Base-by-base conservation (phyloP, 2,797 vertebrate genomes). In the Coregonus ussuriensis region DNA sequence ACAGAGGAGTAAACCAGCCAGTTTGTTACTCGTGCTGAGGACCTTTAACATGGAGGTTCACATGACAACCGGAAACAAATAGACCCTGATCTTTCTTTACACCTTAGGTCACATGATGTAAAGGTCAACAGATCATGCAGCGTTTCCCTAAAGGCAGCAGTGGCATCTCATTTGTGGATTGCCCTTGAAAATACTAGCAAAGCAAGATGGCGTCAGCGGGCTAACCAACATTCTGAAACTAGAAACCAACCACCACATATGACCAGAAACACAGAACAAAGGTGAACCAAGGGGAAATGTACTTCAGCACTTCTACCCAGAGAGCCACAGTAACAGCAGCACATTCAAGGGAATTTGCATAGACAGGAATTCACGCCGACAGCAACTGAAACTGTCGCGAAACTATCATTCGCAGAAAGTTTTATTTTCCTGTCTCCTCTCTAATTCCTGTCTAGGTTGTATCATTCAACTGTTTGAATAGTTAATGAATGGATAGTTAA, bases 131-230 rank as follows among this genome's bases (percentile, higher is more conserved):
- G 18, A n/a, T 62, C 79, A 74, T 29, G 73, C 63, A 51, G 18
- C 78, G 16, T 80, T 66, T 25, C 52, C 72, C 35, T 71, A 73
- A 80, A 77, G 21, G 3, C 6, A 71, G 47, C 9, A 18, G 47
- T 52, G 47, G 52, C 59, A 51, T 47, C 41, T 41, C n/a, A 41
- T 25, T 3, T 14, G 3, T 25, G 62, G 6, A 52, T 71, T 69
- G 35, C 68, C 62, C 75, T 77, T 77, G n/a, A 74, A 77, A 86
- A 77, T 37, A 51, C 51, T 16, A 54, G 31, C 51, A 62, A 15
- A 5, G 7, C 51, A 7, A 70, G 11, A 67, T 16, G 65, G 3
- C 63, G 53, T 56, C 41, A 77, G 74, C 53, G 33, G 3, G 37
- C 70, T 74, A 79, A 79, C 2, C 71, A 25, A 76, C 13, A 59